A percentile compares a stretch with the other conserved stretches of the same genome.
Conservation (phyloP, 2,113 vertebrate species). For the Hemibagrus wyckioides region DNA sequence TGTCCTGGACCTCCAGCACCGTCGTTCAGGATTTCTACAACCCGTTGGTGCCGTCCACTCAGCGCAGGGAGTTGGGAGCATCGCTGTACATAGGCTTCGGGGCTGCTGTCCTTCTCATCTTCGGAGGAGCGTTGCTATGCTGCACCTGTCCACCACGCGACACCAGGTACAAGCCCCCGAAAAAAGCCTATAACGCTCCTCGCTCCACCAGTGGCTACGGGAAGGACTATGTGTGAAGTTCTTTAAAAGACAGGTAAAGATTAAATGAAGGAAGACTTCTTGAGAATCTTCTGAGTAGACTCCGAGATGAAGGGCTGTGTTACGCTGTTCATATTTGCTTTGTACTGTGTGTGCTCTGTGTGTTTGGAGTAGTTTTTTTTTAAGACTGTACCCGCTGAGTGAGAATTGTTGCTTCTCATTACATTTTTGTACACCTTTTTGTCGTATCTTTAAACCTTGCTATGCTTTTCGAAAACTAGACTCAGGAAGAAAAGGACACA, state of each 20-base stretch:
- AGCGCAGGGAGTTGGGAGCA: constrained; percentile 73
- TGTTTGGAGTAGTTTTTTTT: constrained; percentile 25
- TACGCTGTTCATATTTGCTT: constrained; percentile 54
- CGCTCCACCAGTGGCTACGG: constrained; percentile 67
- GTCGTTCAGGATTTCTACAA: constrained; percentile 73
- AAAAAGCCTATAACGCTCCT: constrained; percentile 72
- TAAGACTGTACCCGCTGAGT: not conserved
- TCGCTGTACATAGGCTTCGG: constrained; percentile 76
- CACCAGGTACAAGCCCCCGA: constrained; percentile 68
- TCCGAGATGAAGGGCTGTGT: constrained; percentile 74
- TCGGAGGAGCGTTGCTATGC: constrained; percentile 76
- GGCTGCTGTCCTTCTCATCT: constrained; percentile 65
- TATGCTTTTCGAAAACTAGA: not conserved
- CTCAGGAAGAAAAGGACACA: not conserved
- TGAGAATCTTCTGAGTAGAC: constrained; percentile 58
- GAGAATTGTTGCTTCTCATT: too few species aligned
- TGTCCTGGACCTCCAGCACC: constrained; percentile 69
- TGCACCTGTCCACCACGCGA: constrained; percentile 74
- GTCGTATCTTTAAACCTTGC: not conserved
- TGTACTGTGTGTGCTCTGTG: constrained; percentile 31
- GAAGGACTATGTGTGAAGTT: constrained; percentile 78
- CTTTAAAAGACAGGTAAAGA: constrained; percentile 28
- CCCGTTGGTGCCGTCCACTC: constrained; percentile 45
- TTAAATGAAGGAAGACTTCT: not conserved
- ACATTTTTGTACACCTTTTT: not conserved